These are phyloP conservation scores for Taeniopygia guttata DNA, from an alignment of 2,797 vertebrate species.

Conservation along the genomic window DNA sequence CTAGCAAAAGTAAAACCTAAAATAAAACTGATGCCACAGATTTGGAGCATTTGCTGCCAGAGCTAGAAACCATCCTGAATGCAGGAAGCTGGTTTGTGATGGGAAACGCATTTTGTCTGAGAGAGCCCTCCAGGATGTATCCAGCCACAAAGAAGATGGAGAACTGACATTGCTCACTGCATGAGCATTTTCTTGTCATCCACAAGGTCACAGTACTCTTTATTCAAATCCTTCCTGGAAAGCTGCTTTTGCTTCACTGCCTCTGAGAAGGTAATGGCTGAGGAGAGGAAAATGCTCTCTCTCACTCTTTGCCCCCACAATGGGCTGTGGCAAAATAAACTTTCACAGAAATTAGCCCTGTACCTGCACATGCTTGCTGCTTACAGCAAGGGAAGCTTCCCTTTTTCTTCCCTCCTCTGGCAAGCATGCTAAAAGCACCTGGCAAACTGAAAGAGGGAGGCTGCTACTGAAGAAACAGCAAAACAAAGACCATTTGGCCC, in stretches of 20 bases:
- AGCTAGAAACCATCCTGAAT: conserved; percentile 43
- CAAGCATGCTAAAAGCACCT: not conserved
- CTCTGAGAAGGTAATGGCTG: not conserved
- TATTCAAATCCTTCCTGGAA: conserved; percentile 27
- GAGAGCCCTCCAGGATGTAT: conserved; percentile 52
- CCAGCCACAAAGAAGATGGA: conserved; percentile 56
- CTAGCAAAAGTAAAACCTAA: conserved; percentile 32
- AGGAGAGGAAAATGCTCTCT: not conserved
- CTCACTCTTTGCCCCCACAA: not conserved
- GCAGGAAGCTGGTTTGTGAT: conserved; percentile 54
- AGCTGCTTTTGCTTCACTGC: conserved; percentile 27
- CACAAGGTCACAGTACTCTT: conserved; percentile 29
- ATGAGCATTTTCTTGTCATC: conserved; percentile 33
- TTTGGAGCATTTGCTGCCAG: conserved; percentile 22
- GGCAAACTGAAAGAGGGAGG: not conserved
- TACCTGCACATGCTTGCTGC: not conserved
- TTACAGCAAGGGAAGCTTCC: not conserved
- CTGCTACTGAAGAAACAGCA: not conserved
- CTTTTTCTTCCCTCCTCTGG: not conserved
- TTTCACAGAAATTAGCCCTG: not conserved
- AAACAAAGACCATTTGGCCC: not conserved
- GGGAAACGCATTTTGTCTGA: conserved; percentile 53
- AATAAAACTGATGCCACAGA: conserved; percentile 52
- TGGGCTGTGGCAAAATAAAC: not conserved
- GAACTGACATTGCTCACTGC: conserved; percentile 44